Percentiles rank a stretch among this genome's conserved stretches.
These are phyloP conservation scores for Forbesichthys agassizii DNA, from an alignment of 2,113 vertebrate genomes.

Conservation along the genomic window DNA sequence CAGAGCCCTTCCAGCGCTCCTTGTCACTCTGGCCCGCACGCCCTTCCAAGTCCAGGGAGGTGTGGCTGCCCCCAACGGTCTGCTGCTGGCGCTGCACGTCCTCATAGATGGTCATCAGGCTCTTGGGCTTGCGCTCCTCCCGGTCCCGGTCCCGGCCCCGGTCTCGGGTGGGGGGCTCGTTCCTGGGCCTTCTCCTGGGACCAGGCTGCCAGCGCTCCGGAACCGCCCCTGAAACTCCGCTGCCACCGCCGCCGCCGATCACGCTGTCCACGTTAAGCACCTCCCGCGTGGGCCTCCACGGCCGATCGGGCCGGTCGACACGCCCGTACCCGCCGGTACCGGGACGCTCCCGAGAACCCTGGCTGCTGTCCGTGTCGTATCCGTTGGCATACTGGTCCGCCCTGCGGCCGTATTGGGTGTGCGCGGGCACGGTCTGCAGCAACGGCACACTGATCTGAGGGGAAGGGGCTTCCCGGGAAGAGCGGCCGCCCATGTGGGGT, in stretches of 20 bases:
- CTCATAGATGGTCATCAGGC: constrained; percentile 94
- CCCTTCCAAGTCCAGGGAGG: constrained; percentile 83
- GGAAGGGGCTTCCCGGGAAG: constrained; percentile 50
- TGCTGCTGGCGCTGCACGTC: constrained; percentile 87
- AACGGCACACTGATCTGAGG: constrained; percentile 56
- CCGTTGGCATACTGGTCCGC: constrained; percentile 71
- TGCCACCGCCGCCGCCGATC: constrained; percentile 69
- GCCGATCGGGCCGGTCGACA: constrained; percentile 71
- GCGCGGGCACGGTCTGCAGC: constrained; percentile 27
- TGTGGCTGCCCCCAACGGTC: constrained; percentile 78
- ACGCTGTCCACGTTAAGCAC: constrained; percentile 92
- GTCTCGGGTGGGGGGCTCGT: constrained; percentile 61
- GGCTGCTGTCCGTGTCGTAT: constrained; percentile 90
- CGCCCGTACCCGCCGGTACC: constrained; percentile 57
- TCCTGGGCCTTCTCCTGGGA: constrained; percentile 73
- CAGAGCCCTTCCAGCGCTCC: constrained; percentile 71
- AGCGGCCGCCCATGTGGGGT: constrained; percentile 56
- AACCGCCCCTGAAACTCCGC: background rate
- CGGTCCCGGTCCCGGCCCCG: constrained; percentile 65
- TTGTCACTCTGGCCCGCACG: constrained; percentile 75
- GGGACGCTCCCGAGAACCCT: constrained; percentile 81
- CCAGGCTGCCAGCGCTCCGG: constrained; percentile 72
- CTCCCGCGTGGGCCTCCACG: constrained; percentile 91
- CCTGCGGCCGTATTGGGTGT: constrained; percentile 48
- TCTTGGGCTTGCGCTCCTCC: constrained; percentile 84